These are phyloP conservation scores for Eupelmus urozonus DNA, from an alignment of 2,888 invertebrate genomes.

Conservation along the genomic window DNA sequence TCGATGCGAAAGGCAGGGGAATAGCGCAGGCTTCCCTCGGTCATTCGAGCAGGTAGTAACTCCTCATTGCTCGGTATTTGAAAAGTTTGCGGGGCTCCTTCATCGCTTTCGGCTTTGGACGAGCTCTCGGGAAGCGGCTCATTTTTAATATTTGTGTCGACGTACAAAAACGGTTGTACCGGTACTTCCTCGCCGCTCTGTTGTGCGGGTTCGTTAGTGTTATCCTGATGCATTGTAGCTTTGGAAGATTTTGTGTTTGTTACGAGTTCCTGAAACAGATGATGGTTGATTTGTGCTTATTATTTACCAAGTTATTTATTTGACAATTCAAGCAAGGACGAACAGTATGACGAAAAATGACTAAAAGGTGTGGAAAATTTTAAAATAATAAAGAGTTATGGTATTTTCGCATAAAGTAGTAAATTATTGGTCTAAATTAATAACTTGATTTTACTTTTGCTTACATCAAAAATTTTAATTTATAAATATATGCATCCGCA, in stretches of 20 bases:
- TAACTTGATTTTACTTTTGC: too few species aligned
- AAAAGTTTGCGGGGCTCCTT: slow-evolving; percentile 1
- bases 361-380: too few species aligned
- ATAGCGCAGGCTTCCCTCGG: slow-evolving; percentile 17
- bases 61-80: slow-evolving; percentile 16
- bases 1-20: slow-evolving; percentile 29
- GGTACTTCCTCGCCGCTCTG: neutral
- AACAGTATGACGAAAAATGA: too few species aligned
- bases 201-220: neutral
- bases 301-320: too few species aligned
- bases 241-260: slow-evolving; percentile 1
- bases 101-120: slow-evolving; percentile 3
- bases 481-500: too few species aligned
- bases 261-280: slow-evolving; percentile 1
- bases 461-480: too few species aligned
- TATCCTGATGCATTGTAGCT: slow-evolving; percentile 7
- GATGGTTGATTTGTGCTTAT: too few species aligned
- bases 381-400: too few species aligned
- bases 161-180: neutral
- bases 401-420: too few species aligned
- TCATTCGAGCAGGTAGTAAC: slow-evolving; percentile 29
- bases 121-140: neutral
- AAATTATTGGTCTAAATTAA: too few species aligned
- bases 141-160: neutral
- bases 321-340: too few species aligned